These are phyloP conservation scores for Chloroclystis v-ata DNA, from an alignment of 2,888 invertebrate genomes.

Conservation along the genomic window DNA sequence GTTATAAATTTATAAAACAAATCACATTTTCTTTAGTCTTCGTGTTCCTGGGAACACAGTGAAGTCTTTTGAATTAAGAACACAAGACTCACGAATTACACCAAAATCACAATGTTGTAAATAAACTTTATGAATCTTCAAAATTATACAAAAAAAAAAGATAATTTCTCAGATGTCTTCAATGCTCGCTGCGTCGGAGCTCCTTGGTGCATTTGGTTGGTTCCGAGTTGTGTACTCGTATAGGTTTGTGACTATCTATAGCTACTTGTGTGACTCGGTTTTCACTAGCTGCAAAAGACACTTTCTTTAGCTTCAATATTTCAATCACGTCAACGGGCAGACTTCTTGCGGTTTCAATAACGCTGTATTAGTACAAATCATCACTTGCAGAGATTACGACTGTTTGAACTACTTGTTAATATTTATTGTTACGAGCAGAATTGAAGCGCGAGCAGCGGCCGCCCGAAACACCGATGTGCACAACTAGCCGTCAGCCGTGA, in stretches of 20 bases:
- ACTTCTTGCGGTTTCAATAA: constrained; percentile 29
- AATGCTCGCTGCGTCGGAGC: constrained; percentile 92
- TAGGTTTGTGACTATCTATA: constrained; percentile 55
- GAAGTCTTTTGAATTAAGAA: constrained; percentile 38
- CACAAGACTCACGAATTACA: constrained; percentile 59
- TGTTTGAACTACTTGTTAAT: constrained; percentile 52
- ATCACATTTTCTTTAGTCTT: constrained; percentile 68
- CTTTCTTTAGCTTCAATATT: constrained; percentile 38
- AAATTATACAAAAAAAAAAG: constrained; percentile 26
- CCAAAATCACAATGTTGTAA: constrained; percentile 59
- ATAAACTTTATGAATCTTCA: constrained; percentile 35
- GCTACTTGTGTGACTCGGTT: constrained; percentile 43
- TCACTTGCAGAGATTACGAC: constrained; percentile 35
- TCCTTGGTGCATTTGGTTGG: constrained; percentile 64
- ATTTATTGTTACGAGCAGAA: constrained; percentile 45
- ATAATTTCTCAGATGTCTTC: constrained; percentile 90
- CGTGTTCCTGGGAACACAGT: constrained; percentile 56
- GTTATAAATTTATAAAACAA: constrained; percentile 56
- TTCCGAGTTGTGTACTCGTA: constrained; percentile 44
- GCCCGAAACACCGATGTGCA: constrained; percentile 56
- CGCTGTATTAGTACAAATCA: constrained; percentile 43
- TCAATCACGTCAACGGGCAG: constrained; percentile 19
- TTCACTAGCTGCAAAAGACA: constrained; percentile 62
- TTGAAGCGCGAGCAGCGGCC: constrained; percentile 51
- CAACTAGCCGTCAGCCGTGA: constrained; percentile 44